Conservation (phyloP, 2,888 invertebrate genomes). For the Limenitis arthemis region DNA sequence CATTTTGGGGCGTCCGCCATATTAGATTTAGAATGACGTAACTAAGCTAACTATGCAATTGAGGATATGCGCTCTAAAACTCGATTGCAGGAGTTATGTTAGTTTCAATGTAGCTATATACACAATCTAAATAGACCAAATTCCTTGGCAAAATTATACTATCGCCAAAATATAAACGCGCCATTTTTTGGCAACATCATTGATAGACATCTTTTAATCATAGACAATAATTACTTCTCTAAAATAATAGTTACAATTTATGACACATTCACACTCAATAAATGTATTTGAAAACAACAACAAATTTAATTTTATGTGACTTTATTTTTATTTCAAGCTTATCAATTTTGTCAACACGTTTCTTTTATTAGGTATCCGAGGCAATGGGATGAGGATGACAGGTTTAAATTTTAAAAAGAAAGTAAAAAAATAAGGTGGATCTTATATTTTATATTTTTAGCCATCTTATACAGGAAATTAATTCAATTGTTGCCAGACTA, state of each 20-base stretch:
- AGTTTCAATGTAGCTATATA: not conserved
- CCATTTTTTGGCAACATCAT: conserved; percentile 1
- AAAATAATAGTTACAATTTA: not conserved
- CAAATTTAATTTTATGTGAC: not conserved
- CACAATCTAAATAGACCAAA: not conserved
- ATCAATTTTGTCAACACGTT: not conserved
- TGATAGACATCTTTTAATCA: not conserved
- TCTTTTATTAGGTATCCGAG: not conserved
- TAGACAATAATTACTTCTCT: not conserved
- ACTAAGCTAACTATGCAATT: too few species aligned
- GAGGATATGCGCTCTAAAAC: too few species aligned
- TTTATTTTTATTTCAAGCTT: not conserved
- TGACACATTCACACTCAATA: not conserved
- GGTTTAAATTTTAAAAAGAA: not conserved
- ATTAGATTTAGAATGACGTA: too few species aligned
- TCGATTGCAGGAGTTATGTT: too few species aligned
- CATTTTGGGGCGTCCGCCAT: too few species aligned
- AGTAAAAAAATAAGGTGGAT: too few species aligned
- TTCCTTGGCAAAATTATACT: conserved; percentile 7
- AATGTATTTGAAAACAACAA: not conserved
- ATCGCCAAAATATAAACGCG: not conserved
- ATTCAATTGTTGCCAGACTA: too few species aligned
- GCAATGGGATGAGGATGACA: not conserved
- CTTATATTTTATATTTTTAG: too few species aligned
- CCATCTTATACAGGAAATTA: too few species aligned